These are phyloP conservation scores for Acronicta aceris DNA, from an alignment of 2,888 invertebrate species.

Conservation along the genomic window DNA sequence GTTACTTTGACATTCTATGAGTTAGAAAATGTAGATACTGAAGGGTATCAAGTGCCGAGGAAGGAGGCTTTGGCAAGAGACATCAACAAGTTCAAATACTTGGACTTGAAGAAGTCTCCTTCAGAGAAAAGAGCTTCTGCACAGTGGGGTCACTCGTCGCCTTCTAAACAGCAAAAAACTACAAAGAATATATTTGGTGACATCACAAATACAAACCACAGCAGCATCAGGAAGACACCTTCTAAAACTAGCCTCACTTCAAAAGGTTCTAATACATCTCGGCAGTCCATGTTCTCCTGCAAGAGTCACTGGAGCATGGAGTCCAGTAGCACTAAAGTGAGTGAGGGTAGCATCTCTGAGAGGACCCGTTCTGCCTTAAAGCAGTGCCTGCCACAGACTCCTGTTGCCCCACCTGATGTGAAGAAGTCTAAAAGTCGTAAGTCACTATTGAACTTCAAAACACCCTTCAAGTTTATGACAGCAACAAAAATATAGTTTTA, in stretches of 20 bases:
- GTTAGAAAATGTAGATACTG: conserved; percentile 73
- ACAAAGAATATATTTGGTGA: conserved; percentile 73
- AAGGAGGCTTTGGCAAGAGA: conserved; percentile 66
- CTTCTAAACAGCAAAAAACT: conserved; percentile 80
- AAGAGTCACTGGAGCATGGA: conserved; percentile 76
- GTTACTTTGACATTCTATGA: conserved; percentile 86
- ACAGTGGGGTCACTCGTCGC: conserved; percentile 79
- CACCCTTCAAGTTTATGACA: conserved; percentile 85
- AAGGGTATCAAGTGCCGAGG: conserved; percentile 68
- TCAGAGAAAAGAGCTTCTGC: conserved; percentile 77
- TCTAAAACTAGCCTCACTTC: conserved; percentile 81
- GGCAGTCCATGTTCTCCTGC: conserved; percentile 70
- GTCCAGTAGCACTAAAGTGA: conserved; percentile 64
- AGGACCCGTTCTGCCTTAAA: conserved; percentile 68
- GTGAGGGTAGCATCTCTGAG: conserved; percentile 69
- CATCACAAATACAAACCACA: conserved; percentile 77
- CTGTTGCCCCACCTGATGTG: conserved; percentile 69
- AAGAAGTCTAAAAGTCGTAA: conserved; percentile 80
- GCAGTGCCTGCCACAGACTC: conserved; percentile 69
- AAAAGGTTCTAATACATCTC: conserved; percentile 72
- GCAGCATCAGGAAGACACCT: conserved; percentile 77
- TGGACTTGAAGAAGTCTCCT: conserved; percentile 77
- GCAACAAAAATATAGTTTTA: conserved; percentile 72
- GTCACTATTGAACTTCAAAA: conserved; percentile 84
- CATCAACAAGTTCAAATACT: conserved; percentile 83